These are phyloP conservation scores for Trichonephila clavipes DNA, from an alignment of 1,140 invertebrate genomes.

Conservation along the genomic window DNA sequence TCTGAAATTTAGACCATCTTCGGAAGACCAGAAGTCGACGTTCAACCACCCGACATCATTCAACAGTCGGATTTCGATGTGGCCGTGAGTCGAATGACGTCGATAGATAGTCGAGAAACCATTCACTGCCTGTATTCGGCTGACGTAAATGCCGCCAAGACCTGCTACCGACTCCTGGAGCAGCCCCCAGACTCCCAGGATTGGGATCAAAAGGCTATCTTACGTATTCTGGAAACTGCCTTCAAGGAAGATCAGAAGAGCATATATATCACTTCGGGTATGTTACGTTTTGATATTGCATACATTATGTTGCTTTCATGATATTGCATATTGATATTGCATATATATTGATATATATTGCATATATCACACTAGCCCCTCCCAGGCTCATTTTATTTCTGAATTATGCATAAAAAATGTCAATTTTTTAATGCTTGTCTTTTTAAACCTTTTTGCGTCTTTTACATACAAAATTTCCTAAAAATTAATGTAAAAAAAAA, in stretches of 20 bases:
- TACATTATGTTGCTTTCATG: neutral
- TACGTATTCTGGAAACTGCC: neutral
- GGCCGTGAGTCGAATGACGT: conserved; percentile 84
- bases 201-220: neutral
- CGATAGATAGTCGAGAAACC: conserved; percentile 83
- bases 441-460: no score
- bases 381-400: no score
- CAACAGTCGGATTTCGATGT: conserved; percentile 88
- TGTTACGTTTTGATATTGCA: neutral
- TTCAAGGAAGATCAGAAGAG: conserved; percentile 22
- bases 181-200: neutral
- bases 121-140: conserved; percentile 87
- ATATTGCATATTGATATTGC: no score
- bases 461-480: no score
- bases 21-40: neutral
- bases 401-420: no score
- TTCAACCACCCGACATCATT: conserved; percentile 86
- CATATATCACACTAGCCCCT: no score
- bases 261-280: conserved; percentile 57
- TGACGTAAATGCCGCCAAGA: conserved; percentile 86
- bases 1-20: conserved; percentile 11
- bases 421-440: no score
- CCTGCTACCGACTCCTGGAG: conserved; percentile 87
- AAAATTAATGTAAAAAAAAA: no score
- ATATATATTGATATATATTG: no score